Base-by-base conservation (phyloP, 2,797 vertebrate genomes). In the Microcaecilia unicolor region DNA sequence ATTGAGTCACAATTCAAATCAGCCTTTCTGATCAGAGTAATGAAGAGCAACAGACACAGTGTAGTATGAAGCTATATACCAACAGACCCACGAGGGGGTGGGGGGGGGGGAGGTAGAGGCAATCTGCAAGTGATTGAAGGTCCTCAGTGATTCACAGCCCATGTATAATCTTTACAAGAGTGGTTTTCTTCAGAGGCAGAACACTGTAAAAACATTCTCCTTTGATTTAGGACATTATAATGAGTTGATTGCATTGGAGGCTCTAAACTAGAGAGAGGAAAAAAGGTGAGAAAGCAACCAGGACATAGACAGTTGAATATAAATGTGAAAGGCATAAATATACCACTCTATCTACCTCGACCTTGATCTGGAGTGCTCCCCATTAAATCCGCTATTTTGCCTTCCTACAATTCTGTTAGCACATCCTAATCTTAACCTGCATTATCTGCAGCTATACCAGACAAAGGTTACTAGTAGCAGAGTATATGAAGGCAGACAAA, bases 161-260 rank as follows among this genome's bases (percentile, higher is more conserved):
- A 26, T 15, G 26, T 23, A 36, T 20, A 25, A 20, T 36, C 44
- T 24, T 24, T 28, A 27, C 35, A 41, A 29, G 41, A 4, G 1
- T 42, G 52, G n/a, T 28, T 16, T 22, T 17, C 6, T 13, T 12
- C 26, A 7, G 26, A 38, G 37, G 24, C 8, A 21, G 2, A 23
- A 19, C 3, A 6, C 18, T 13, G 22, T 24, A 26, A 31, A 31
- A 34, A 19, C 28, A 21, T 31, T 31, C 38, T 19, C 38, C 27
- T 67, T 56, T 62, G 61, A 60, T 44, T 27, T 56, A 65, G 44
- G 30, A 35, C 47, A 31, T 57, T 39, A 48, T 51, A 63, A 64
- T 37, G 37, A 57, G 50, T 44, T 33, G 48, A 12, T 37, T 38
- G 44, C 23, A 8, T n/a, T 2, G 4, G 22, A 8, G 7, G n/a